Conservation (phyloP, 2,888 invertebrate genomes). For the Aphelenchoides bicaudatus region DNA sequence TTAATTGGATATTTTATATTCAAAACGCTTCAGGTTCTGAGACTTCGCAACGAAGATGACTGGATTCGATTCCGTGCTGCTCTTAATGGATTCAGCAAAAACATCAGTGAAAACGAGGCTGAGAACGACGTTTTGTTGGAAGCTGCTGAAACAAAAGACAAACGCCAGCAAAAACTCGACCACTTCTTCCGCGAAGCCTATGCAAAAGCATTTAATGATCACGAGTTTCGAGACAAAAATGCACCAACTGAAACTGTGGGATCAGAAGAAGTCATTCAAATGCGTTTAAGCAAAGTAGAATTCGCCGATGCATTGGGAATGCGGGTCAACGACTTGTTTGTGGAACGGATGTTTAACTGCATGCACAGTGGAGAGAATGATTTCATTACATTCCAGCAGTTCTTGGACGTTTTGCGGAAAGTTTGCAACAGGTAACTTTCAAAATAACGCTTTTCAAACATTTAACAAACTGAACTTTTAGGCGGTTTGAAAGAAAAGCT, state of each 20-base stretch:
- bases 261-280: slow-evolving; percentile 44
- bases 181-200: slow-evolving; percentile 93
- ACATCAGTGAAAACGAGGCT: slow-evolving; percentile 20
- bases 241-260: slow-evolving; percentile 23
- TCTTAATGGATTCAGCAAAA: slow-evolving; percentile 25
- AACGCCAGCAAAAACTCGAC: slow-evolving; percentile 84
- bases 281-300: slow-evolving; percentile 67
- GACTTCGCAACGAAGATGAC: slow-evolving; percentile 69
- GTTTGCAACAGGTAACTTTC: slow-evolving; percentile 44
- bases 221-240: slow-evolving; percentile 20
- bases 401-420: slow-evolving; percentile 74
- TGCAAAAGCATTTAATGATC: slow-evolving; percentile 64
- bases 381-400: slow-evolving; percentile 80
- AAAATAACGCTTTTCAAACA: slow-evolving; percentile 5
- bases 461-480: slow-evolving; percentile 16
- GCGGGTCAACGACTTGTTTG: slow-evolving; percentile 88
- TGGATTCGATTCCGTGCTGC: slow-evolving; percentile 37
- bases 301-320: slow-evolving; percentile 92
- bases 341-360: slow-evolving; percentile 93
- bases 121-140: slow-evolving; percentile 44
- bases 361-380: slow-evolving; percentile 75
- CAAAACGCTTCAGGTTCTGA: slow-evolving; percentile 67
- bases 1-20: no score
- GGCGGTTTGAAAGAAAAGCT: slow-evolving; percentile 63
- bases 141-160: slow-evolving; percentile 72